Percentiles rank a stretch among this genome's conserved stretches.
Conservation (phyloP, 1,140 invertebrate species). For the Oncopodura yosiiana region DNA sequence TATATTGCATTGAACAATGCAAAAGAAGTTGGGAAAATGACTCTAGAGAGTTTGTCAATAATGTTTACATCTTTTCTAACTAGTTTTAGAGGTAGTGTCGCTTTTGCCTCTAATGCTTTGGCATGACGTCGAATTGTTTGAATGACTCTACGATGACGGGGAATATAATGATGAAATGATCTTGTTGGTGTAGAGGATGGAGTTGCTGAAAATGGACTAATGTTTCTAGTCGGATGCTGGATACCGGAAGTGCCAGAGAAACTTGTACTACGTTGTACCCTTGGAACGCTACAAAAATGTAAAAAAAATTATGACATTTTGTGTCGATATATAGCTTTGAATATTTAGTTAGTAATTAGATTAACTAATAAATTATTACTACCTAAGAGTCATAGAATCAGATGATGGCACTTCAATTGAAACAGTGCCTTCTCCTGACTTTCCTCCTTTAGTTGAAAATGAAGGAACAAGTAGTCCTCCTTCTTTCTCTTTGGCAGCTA, state of each 20-base stretch:
- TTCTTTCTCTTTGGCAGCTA: too few relatives aligned
- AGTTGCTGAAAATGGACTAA: not conserved
- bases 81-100: constrained; percentile 34
- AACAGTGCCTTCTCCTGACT: not conserved
- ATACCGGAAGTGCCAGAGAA: constrained; percentile 29
- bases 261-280: constrained; percentile 30
- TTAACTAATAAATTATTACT: too few relatives aligned
- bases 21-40: constrained; percentile 89
- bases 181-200: not conserved
- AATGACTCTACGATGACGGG: constrained; percentile 14
- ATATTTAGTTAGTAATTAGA: too few relatives aligned
- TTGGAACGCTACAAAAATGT: not conserved
- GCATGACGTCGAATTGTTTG: constrained; percentile 21
- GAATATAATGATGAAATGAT: not conserved
- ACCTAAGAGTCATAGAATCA: too few relatives aligned
- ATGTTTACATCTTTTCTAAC: constrained; percentile 61
- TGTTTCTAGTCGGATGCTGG: constrained; percentile 1
- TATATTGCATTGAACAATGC: constrained; percentile 86
- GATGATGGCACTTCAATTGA: too few relatives aligned
- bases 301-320: not conserved
- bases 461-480: too few relatives aligned
- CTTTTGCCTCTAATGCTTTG: constrained; percentile 11
- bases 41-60: constrained; percentile 90
- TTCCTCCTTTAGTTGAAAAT: too few relatives aligned
- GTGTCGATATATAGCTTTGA: not conserved